These are phyloP conservation scores for Philonicus albiceps DNA, from an alignment of 2,888 invertebrate species.

Conservation along the genomic window DNA sequence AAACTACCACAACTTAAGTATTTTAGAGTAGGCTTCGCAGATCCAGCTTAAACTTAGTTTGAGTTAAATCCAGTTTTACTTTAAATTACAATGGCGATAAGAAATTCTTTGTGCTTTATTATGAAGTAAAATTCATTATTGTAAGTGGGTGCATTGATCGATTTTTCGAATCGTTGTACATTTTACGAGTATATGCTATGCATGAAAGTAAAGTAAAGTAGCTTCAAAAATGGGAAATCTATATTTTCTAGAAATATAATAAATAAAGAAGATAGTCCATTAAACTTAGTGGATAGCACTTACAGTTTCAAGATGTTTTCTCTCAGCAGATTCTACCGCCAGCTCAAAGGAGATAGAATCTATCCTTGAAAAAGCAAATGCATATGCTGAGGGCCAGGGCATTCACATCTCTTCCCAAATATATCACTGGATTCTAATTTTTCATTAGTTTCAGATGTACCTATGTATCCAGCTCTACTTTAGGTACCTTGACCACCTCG, in stretches of 20 bases:
- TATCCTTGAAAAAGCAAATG: background rate
- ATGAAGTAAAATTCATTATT: no score
- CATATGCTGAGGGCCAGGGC: background rate
- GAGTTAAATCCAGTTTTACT: no score
- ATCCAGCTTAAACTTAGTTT: no score
- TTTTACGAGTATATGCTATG: no score
- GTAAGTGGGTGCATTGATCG: no score
- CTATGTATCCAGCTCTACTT: background rate
- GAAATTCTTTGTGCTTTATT: no score
- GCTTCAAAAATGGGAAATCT: background rate
- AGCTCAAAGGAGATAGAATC: background rate
- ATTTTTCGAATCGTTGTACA: no score
- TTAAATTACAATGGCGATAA: no score
- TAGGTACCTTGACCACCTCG: conserved; percentile 18
- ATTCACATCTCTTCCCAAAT: background rate
- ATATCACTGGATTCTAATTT: background rate
- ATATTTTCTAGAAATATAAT: background rate
- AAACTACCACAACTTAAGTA: no score
- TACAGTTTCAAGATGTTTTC: background rate
- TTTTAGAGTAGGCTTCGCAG: no score
- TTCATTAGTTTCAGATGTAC: conserved; percentile 6
- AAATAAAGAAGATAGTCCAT: background rate
- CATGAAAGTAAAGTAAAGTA: no score
- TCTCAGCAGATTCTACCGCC: background rate
- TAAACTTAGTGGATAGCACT: background rate